Evolutionary conservation across 2,888 invertebrate genomes (phyloP), one percentile per base, ranked within the genome.

Genomic region (Macrosoma leucophasiata): DNA sequence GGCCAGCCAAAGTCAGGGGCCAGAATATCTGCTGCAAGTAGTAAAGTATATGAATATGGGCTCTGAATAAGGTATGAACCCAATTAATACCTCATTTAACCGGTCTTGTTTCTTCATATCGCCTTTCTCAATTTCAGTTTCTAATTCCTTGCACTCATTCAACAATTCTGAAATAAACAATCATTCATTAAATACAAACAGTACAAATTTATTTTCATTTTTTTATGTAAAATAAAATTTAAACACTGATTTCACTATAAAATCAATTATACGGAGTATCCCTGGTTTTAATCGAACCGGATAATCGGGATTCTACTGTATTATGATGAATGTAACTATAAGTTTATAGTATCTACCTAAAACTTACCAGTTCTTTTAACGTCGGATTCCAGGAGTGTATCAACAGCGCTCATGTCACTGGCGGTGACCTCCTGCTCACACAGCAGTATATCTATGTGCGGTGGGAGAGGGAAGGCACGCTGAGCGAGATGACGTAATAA

Each of bases 381-480:
- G 75, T 99, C 99, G 0, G 98, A 95, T 44, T 94, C 95, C 4
- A 99, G 79, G 7, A 99, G 94, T 0, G 96, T 94, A 41, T 96
- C 92, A 1, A 99, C 96, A 1, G 99, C 98, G 6, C 94, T 91
- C 33, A 92, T 91, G 50, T 96, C 94, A 62, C 97, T 98, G 3
- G 98, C 97, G 0, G 95, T 91, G 13, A 99, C 98, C 86, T 98
- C 98, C 87, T 95, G 99, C 81, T 99, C 99, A 69, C 99, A 99
- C 56, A 97, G 91, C 36, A 99, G 82, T 36, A 98, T 95, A 52
- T 89, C 99, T 50, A 99, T 99, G 56, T 94, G 95, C 0, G 96
- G 94, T 1, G 99, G 99, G 56, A 99, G 95, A 29, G 93, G 92
- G 59, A 99, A 93, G 4, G 94, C 94, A 48, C 96, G 87, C 33